Evolutionary conservation across 2,113 vertebrate species (phyloP).

Genomic region (Semicossyphus pulcher): DNA sequence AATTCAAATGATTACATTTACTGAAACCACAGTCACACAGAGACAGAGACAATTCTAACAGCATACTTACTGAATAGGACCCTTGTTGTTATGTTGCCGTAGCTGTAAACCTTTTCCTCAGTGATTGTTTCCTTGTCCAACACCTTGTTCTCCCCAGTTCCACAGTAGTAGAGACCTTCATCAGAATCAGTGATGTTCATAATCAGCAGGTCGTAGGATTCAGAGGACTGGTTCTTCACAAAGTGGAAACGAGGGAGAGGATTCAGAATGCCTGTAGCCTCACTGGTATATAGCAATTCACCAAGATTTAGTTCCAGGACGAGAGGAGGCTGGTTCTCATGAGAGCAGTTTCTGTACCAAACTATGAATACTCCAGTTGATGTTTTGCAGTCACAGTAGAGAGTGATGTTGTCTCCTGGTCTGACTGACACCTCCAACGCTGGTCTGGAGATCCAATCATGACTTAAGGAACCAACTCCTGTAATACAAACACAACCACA

Average conservation of each 20-base stretch:
- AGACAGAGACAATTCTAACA: no score
- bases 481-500: not conserved
- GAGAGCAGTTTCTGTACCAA: slow-evolving; percentile 66
- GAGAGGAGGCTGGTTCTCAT: slow-evolving; percentile 55
- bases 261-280: not conserved
- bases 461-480: slow-evolving; percentile 18
- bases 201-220: slow-evolving; percentile 49
- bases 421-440: slow-evolving; percentile 17
- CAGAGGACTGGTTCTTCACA: not conserved
- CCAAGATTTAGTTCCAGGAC: not conserved
- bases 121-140: rapidly evolving
- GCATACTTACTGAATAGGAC: slow-evolving; percentile 43
- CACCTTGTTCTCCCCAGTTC: not conserved
- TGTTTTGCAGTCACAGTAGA: slow-evolving; percentile 37
- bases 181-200: slow-evolving; percentile 42
- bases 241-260: not conserved
- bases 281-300: rapidly evolving
- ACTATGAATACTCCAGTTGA: not conserved
- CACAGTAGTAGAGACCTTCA: slow-evolving; percentile 64
- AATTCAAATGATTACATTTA: no score
- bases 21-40: no score
- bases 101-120: rapidly evolving
- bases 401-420: slow-evolving; percentile 52
- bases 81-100: slow-evolving; percentile 24
- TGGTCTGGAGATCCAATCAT: slow-evolving; percentile 9